Base-by-base conservation (phyloP, 1,140 invertebrate genomes). In the Aethina tumida region DNA sequence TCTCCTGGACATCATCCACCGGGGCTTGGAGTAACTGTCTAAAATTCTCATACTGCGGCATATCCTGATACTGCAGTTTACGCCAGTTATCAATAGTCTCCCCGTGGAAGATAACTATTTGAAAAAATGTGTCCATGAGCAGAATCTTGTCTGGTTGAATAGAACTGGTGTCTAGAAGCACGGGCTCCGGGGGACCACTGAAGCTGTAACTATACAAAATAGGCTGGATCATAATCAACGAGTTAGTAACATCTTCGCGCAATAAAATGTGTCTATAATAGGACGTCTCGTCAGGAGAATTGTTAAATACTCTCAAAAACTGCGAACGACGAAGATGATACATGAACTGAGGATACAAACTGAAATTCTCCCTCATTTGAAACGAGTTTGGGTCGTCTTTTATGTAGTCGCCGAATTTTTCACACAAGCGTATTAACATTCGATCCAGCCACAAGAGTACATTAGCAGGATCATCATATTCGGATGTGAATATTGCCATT, bases 271-370 rank as follows among this genome's bases (percentile, higher is more conserved):
- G 93, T 50, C 93, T 89, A 61, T 99, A 99, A 68, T 96, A 99
- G 36, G 93, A 94, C 16, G 97, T 99, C 75, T 99, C 97, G 69
- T 99, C 97, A 1, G 97, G 97, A 33, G 93, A 97, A 71, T 99
- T 99, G 65, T 99, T 99, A 65, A 99, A 99, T n/a, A 99, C 96
- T 75, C 99, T 97, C 43, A 99, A 72, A 68, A 99, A 99, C 66
- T 98, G 96, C 25, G 96, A 99, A 45, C 97, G 74, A 41, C 97
- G 71, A 46, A 99, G 67, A 65, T 99, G 97, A 64, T 99, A 99
- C 92, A 99, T 99, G 63, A 99, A 99, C 62, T 99, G 96, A 17
- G 97, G 97, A 69, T 97, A 99, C 9, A 99, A 67, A 29, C 87
- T 91, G 63, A 99, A 99, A 62, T 96, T 97, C 59, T 97, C 94